Base-by-base conservation (phyloP, 1,140 invertebrate genomes). In the Psilanteris sp. region DNA sequence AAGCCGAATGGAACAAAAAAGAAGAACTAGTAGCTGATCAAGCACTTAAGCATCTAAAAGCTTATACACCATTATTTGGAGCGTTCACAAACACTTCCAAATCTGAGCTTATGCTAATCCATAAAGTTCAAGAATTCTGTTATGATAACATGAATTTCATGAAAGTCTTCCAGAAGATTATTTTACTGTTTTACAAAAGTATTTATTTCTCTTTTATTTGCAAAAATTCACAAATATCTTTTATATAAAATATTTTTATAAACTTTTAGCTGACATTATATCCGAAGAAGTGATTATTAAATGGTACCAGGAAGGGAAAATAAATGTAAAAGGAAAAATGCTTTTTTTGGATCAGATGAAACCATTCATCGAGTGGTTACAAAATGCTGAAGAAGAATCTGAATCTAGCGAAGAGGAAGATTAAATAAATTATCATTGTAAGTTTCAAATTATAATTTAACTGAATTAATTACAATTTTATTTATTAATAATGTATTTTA, bases 101-200 rank as follows among this genome's bases (percentile, higher is more conserved):
- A 80, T 93, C 96, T 41, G 96, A 98, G 89, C 90, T 97, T 79
- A 93, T 93, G 34, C 91, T 98, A 37, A 91, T 98, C 79, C 90
- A 96, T 39, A 96, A 96, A 86, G 93, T 98, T 77, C 97, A 98
- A 89, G 97, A 98, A 83, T 99, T 95, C 89, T 99, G 97, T 89
- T 98, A 98, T 87, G 96, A 97, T 83, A 98, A 99, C 90, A 98
- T 98, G 96, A 97, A 95, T 87, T 98, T 99, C 87, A 97, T 98
- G 95, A 97, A 97, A 88, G 95, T 96, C 85, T 99, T 98, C 92
- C 96, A 97, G 83, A 98, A 98, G 89, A 97, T 99, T 81, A 93
- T 98, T 81, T 91, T 98, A 86, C 92, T 98, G 78, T 94, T 98
- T 89, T 99, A 99, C 90, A 97, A 97, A 92, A 95, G 94, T 93